Base-by-base conservation (phyloP, 2,888 invertebrate genomes). In the Chirona hameri region DNA sequence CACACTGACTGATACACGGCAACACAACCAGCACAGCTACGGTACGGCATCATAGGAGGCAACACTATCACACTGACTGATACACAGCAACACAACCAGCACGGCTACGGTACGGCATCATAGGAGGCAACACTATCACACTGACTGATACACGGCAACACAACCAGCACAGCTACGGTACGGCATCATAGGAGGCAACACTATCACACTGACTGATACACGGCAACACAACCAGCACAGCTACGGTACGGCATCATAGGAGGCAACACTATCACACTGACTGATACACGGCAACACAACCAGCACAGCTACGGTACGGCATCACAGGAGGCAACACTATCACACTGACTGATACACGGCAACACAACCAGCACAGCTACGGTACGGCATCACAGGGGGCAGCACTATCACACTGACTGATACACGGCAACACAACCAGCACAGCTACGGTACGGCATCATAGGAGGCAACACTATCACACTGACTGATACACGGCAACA, bases 231-330 rank as follows among this genome's bases (percentile, higher is more conserved):
- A 10, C 39, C 76, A 76, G 39, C 76, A 76, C 76, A 46, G 24
- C 46, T 76, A 76, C 76, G 76, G 76, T 52, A 39, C 39, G 39
- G 39, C 39, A 39, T 39, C 7, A 39, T 39, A 39, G 39, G 39
- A n/a, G 39, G 39, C 39, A 39, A 39, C 39, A 39, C 39, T 39
- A 39, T 39, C 39, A 39, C 4, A 39, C 39, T 39, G 39, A 39
- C 39, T 39, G 7, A 39, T 39, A 82, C 12, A 69, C 31, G 46
- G 0, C 76, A 24, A 39, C 76, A 76, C 39, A 46, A 10, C 39
- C 76, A 76, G 39, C 76, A 76, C 76, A 46, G 24, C 46, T 76
- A 76, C 76, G 76, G 76, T 52, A 39, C 39, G 39, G 39, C 39
- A 39, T 39, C 7, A 39, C 7, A 39, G 39, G 39, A n/a, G 39